These are phyloP conservation scores for Cosmia trapezina DNA, from an alignment of 2,888 invertebrate genomes.

Conservation along the genomic window DNA sequence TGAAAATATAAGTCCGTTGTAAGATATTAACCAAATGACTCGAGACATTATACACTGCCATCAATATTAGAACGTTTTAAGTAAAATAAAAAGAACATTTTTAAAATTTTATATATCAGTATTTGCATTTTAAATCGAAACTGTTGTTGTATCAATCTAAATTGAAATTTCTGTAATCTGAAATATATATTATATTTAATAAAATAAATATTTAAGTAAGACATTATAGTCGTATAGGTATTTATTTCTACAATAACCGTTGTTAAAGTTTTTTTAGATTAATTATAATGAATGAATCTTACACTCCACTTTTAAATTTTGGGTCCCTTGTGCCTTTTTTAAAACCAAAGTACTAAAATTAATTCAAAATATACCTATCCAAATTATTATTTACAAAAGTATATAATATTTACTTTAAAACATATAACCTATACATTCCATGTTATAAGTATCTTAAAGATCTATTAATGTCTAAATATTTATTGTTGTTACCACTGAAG, in stretches of 20 bases:
- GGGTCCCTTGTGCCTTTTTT: slow-evolving; percentile 81
- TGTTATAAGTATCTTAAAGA: slow-evolving; percentile 65
- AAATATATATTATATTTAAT: slow-evolving; percentile 41
- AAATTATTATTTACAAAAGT: slow-evolving; percentile 59
- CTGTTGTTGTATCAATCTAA: slow-evolving; percentile 42
- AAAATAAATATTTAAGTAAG: slow-evolving; percentile 52
- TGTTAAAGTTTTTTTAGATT: slow-evolving; percentile 59
- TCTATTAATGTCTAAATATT: slow-evolving; percentile 63
- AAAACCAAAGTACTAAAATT: slow-evolving; percentile 70
- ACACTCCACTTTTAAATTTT: slow-evolving; percentile 60
- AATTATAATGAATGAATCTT: slow-evolving; percentile 50
- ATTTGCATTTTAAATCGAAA: slow-evolving; percentile 38
- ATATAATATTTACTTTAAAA: slow-evolving; percentile 58
- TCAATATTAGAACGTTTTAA: slow-evolving; percentile 54
- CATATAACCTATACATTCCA: slow-evolving; percentile 70
- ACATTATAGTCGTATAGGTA: slow-evolving; percentile 54
- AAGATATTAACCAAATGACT: slow-evolving; percentile 37
- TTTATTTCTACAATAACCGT: slow-evolving; percentile 58
- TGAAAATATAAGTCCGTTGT: slow-evolving; percentile 34
- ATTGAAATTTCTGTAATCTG: slow-evolving; percentile 34
- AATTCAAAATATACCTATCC: slow-evolving; percentile 59
- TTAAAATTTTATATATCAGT: slow-evolving; percentile 22
- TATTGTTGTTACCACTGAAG: slow-evolving; percentile 60
- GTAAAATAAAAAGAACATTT: slow-evolving; percentile 22
- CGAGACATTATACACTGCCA: slow-evolving; percentile 65